A percentile compares a stretch with the other conserved stretches of the same genome.
Conservation (phyloP, 2,888 invertebrate genomes). For the Autographa gamma region DNA sequence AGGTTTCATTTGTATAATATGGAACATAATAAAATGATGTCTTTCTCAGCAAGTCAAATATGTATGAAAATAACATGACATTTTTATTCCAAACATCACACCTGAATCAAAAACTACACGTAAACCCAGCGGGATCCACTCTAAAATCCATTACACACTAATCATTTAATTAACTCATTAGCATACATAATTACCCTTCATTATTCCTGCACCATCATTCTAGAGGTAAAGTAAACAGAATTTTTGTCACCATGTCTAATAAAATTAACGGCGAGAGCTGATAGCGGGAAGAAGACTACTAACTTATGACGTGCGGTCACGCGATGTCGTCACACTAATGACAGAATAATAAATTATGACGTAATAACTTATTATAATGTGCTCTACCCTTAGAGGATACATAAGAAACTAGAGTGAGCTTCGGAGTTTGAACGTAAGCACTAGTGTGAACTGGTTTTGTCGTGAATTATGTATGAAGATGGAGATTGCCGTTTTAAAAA, state of each 20-base stretch:
- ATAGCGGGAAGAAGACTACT: slow-evolving; percentile 70
- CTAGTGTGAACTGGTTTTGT: too few relatives aligned
- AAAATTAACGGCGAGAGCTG: slow-evolving; percentile 80
- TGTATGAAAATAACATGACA: not conserved
- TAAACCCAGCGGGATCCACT: slow-evolving; percentile 77
- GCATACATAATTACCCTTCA: slow-evolving; percentile 72
- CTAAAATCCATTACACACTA: slow-evolving; percentile 74
- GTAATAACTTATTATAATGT: slow-evolving; percentile 88
- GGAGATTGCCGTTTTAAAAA: too few relatives aligned
- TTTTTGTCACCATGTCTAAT: slow-evolving; percentile 88
- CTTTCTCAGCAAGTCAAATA: not conserved
- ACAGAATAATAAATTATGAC: slow-evolving; percentile 88
- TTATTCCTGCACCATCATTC: slow-evolving; percentile 77
- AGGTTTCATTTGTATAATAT: too few relatives aligned
- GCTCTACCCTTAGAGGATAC: too few relatives aligned
- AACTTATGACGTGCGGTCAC: slow-evolving; percentile 85
- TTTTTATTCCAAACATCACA: not conserved
- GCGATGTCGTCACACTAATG: slow-evolving; percentile 86
- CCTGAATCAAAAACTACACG: slow-evolving; percentile 43
- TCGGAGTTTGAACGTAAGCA: too few relatives aligned
- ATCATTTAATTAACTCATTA: slow-evolving; percentile 79
- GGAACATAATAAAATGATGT: too few relatives aligned
- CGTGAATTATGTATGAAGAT: too few relatives aligned
- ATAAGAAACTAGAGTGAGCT: too few relatives aligned
- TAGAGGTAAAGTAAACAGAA: slow-evolving; percentile 83